Percentiles rank a stretch among this genome's conserved stretches.
phyloP scores from a whole-genome alignment of 2,113 vertebrate genomes.

The Gymnocephalus cernua region DNA sequence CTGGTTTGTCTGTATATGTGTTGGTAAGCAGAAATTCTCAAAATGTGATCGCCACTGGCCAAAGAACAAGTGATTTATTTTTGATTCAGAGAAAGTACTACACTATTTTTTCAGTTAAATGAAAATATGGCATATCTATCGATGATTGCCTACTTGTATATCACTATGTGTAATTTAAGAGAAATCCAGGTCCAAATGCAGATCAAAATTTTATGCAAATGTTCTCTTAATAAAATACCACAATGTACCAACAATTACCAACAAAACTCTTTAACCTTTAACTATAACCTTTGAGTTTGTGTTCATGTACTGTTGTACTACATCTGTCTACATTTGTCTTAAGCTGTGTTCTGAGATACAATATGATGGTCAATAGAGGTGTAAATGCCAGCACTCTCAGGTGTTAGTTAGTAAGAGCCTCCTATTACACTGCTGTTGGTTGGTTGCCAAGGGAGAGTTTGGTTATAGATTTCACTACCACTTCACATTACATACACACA shows the following conservation, averaged over 20 bases:
- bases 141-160: background rate
- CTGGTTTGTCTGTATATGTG: background rate
- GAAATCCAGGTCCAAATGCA: background rate
- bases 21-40: background rate
- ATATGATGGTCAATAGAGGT: slow-evolving; percentile 40
- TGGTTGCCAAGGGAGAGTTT: slow-evolving; percentile 70
- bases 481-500: slow-evolving; percentile 39
- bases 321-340: slow-evolving; percentile 46
- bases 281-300: slow-evolving; percentile 6
- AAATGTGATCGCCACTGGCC: background rate
- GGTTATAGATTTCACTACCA: slow-evolving; percentile 67
- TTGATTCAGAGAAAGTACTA: background rate
- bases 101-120: background rate
- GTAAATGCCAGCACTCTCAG: slow-evolving; percentile 65
- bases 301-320: slow-evolving; percentile 21
- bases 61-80: background rate
- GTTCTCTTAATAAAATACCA: background rate
- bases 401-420: slow-evolving; percentile 69
- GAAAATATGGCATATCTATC: background rate
- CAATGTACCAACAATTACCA: background rate
- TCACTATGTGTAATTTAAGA: background rate
- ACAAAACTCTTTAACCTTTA: slow-evolving; percentile 9
- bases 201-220: background rate
- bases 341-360: slow-evolving; percentile 17
- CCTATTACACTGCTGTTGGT: slow-evolving; percentile 59